phyloP scores from a whole-genome alignment of 2,113 vertebrate genomes.

The Clinocottus analis region DNA sequence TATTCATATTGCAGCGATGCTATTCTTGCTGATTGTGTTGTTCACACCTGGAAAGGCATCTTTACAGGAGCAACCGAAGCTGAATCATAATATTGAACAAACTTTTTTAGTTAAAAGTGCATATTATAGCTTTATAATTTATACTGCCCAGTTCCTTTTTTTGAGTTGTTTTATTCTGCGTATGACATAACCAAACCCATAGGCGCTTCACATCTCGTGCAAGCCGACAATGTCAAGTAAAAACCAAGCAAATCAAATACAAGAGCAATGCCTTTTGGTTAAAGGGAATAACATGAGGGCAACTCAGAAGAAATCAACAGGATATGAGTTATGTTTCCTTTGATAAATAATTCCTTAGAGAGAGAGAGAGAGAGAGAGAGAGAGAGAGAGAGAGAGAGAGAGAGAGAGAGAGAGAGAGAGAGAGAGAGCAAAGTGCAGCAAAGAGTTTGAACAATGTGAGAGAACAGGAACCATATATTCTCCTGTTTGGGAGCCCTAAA shows the following conservation, averaged over 20 bases:
- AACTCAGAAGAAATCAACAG: constrained; percentile 29
- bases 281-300: constrained; percentile 24
- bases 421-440: too few species aligned
- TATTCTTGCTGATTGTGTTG: constrained; percentile 14
- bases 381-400: not conserved
- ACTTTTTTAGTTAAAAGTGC: not conserved
- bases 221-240: constrained; percentile 15
- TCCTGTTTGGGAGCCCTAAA: constrained; percentile 73
- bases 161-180: constrained; percentile 8
- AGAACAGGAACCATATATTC: constrained; percentile 48
- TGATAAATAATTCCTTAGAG: constrained; percentile 25
- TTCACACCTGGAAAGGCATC: constrained; percentile 20
- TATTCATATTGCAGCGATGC: constrained; percentile 1
- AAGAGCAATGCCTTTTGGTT: constrained; percentile 13
- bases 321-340: constrained; percentile 32
- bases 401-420: not conserved
- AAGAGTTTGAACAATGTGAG: constrained; percentile 37
- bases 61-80: constrained; percentile 9
- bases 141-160: not conserved
- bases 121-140: not conserved
- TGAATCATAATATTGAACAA: constrained; percentile 18
- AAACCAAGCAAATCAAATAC: not conserved
- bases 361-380: not conserved
- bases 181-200: not conserved
- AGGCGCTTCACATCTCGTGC: not conserved